Conservation (phyloP, 2,113 vertebrate genomes). For the Chitala chitala region DNA sequence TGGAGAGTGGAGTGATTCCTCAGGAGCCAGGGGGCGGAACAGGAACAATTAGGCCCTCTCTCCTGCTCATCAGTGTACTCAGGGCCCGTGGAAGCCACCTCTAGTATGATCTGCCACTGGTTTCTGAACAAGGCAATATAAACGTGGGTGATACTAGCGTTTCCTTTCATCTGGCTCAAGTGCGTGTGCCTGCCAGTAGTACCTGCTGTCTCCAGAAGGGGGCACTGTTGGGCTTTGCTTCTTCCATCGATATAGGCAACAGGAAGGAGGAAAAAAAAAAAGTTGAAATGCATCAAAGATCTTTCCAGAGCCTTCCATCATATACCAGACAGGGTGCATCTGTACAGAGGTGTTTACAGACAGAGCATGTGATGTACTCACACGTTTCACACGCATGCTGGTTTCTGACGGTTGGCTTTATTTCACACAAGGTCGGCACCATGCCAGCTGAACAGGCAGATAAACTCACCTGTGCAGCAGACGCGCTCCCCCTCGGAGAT, state of each 20-base stretch:
- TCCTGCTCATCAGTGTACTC: background rate
- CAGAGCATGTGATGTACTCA: slow-evolving; percentile 4
- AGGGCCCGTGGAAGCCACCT: background rate
- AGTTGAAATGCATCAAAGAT: background rate
- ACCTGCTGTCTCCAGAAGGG: slow-evolving; percentile 3
- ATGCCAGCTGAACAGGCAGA: background rate
- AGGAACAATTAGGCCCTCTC: background rate
- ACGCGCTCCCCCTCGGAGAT: background rate
- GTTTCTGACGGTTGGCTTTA: background rate
- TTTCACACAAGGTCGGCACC: background rate
- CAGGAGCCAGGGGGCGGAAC: no score
- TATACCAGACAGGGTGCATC: background rate
- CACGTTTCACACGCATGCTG: slow-evolving; percentile 3
- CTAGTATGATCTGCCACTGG: background rate
- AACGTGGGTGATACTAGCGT: background rate
- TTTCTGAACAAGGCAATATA: background rate
- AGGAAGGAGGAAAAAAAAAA: background rate
- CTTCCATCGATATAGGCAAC: background rate
- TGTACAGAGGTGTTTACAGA: slow-evolving; percentile 13
- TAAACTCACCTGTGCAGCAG: background rate
- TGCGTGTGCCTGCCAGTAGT: background rate
- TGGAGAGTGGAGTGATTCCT: background rate
- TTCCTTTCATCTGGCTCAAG: background rate
- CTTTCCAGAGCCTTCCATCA: slow-evolving; percentile 5
- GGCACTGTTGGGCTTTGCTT: slow-evolving; percentile 22